These are phyloP conservation scores for Bubo blakistoni DNA, from an alignment of 2,113 vertebrate species.

Conservation along the genomic window DNA sequence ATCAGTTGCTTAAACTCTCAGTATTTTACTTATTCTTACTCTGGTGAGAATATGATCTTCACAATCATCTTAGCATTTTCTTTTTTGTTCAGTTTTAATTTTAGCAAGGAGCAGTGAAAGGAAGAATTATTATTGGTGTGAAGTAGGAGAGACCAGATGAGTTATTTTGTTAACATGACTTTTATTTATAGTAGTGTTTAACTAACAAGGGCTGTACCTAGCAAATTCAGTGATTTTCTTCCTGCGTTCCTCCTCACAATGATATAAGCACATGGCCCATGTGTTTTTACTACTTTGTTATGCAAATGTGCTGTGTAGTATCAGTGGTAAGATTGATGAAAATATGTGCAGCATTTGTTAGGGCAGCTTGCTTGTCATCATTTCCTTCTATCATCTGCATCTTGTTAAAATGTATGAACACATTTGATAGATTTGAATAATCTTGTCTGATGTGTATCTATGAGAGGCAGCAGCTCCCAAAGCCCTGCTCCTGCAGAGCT, in stretches of 20 bases:
- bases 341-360: not conserved
- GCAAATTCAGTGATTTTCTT: not conserved
- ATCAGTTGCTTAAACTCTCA: not conserved
- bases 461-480: not conserved
- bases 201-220: not conserved
- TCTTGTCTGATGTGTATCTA: not conserved
- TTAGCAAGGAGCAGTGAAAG: not conserved
- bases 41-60: not conserved
- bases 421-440: not conserved
- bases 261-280: not conserved
- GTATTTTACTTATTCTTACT: not conserved
- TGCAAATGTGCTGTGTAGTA: not conserved
- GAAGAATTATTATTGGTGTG: not conserved
- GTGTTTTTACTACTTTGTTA: not conserved
- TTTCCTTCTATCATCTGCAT: not conserved
- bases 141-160: not conserved
- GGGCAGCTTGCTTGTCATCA: not conserved
- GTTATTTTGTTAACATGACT: not conserved
- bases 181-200: not conserved
- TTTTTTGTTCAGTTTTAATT: not conserved
- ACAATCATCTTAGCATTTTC: not conserved
- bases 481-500: not conserved
- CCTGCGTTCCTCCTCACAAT: not conserved
- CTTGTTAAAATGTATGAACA: not conserved
- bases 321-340: not conserved